Base-by-base conservation (phyloP, 1,140 invertebrate genomes). In the Bradynema listronoti region DNA sequence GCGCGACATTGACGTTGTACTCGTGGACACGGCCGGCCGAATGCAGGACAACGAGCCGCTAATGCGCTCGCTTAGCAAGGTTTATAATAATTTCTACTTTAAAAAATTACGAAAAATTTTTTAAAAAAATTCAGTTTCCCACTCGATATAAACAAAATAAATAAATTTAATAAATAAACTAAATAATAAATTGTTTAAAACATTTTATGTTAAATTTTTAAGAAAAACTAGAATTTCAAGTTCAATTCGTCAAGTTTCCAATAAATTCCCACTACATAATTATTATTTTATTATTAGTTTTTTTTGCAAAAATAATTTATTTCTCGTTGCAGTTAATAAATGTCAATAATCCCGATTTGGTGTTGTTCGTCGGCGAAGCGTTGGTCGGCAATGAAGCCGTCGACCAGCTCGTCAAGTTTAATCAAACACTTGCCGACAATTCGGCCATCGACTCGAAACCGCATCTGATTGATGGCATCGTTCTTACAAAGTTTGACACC, bases 21-120 rank as follows among this genome's bases (percentile, higher is more conserved):
- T 99, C 4, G 85, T 99, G 11, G 95, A 99, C 80, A 99, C 94
- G 1, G 93, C 95, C 29, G 95, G 95, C 5, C 84, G 95, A 63
- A 99, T 99, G 94, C 95, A 99, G 80, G 93, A 98, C 80, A 99
- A 99, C 80, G 94, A 97, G 79, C 94, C 94, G 0, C 81, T 98
- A 6, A 98, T 98, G 94, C 84, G 90, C 70, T 89, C 93, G 9
- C 81, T 97, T 11, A 87, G 92, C 2, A 98, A 97, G 81, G 84
- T 50, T n/a, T n/a, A n/a, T n/a, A n/a, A n/a, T n/a, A n/a, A n/a
- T n/a, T n/a, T n/a, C n/a, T n/a, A n/a, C n/a, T n/a, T n/a, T n/a
- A n/a, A n/a, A n/a, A n/a, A n/a, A n/a, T n/a, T n/a, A n/a, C n/a
- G n/a, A n/a, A n/a, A n/a, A n/a, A n/a, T n/a, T n/a, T n/a, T n/a